A percentile compares a stretch with the other conserved stretches of the same genome.
phyloP scores from a whole-genome alignment of 2,797 vertebrate genomes.

The Sandelia bainsii region DNA sequence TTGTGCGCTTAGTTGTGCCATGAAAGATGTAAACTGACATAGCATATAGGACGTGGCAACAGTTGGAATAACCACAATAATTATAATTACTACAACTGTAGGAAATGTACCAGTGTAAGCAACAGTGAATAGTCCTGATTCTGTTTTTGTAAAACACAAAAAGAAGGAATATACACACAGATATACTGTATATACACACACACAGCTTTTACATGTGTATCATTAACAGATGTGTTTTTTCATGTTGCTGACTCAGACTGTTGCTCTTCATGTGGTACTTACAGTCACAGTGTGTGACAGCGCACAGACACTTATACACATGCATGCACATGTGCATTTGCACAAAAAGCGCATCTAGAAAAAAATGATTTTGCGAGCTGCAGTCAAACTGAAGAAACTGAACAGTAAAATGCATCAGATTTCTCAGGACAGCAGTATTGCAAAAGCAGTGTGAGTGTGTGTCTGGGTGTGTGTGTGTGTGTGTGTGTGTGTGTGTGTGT shows the following conservation, averaged over 20 bases:
- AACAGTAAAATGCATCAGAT: slow-evolving; percentile 25
- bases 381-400: slow-evolving; percentile 20
- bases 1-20: too few species aligned
- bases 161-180: slow-evolving; percentile 1
- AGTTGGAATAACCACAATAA: neutral
- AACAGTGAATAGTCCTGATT: neutral
- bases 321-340: slow-evolving; percentile 2
- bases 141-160: neutral
- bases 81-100: slow-evolving; percentile 9
- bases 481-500: slow-evolving; percentile 17
- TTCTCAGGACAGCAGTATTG: slow-evolving; percentile 27
- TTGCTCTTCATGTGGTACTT: slow-evolving; percentile 38
- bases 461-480: slow-evolving; percentile 4
- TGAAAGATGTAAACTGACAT: neutral
- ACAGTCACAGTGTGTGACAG: slow-evolving; percentile 21
- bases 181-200: slow-evolving; percentile 2
- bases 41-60: neutral
- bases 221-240: slow-evolving; percentile 44
- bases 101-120: slow-evolving; percentile 6
- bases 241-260: slow-evolving; percentile 52
- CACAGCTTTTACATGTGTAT: slow-evolving; percentile 25
- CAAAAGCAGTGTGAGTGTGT: slow-evolving; percentile 12
- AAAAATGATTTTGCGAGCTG: slow-evolving; percentile 26
- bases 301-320: slow-evolving; percentile 8
- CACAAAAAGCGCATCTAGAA: neutral